Percentiles rank a stretch among this genome's conserved stretches.
Conservation (phyloP, 1,140 invertebrate species). For the Drosophila teissieri region DNA sequence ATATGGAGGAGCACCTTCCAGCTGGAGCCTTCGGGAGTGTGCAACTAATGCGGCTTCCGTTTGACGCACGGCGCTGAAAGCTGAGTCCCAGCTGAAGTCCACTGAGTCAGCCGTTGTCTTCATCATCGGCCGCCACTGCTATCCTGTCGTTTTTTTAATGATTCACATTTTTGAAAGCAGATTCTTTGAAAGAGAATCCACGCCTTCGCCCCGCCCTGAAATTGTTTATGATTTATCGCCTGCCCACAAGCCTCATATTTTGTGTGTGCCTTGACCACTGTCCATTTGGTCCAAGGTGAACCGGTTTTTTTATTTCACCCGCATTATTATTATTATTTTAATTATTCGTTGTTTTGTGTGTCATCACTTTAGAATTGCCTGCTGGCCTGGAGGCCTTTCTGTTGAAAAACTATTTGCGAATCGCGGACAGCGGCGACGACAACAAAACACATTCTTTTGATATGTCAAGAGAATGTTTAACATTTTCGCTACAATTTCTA, state of each 20-base stretch:
- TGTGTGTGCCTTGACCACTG: conserved; percentile 28
- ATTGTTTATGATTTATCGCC: conserved; percentile 63
- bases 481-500: conserved; percentile 76
- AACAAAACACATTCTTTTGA: conserved; percentile 63
- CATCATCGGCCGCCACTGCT: conserved; percentile 26
- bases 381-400: conserved; percentile 56
- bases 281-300: conserved; percentile 68
- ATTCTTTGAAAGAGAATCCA: conserved; percentile 69
- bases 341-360: conserved; percentile 36
- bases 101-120: conserved; percentile 21
- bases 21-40: conserved; percentile 13
- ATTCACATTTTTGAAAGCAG: conserved; percentile 68
- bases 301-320: conserved; percentile 37
- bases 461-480: conserved; percentile 75
- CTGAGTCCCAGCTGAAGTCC: conserved; percentile 47
- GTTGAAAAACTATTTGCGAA: conserved; percentile 42
- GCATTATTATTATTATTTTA: conserved; percentile 28
- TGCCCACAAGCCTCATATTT: conserved; percentile 28
- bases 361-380: conserved; percentile 38
- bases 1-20: conserved; percentile 35
- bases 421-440: conserved; percentile 32
- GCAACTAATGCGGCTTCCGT: conserved; percentile 75
- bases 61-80: conserved; percentile 74
- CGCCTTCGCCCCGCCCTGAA: conserved; percentile 36
- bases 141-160: conserved; percentile 27